Percentiles rank a stretch among this genome's conserved stretches.
phyloP scores from a whole-genome alignment of 2,113 vertebrate species.

The Pteruthius melanotis region DNA sequence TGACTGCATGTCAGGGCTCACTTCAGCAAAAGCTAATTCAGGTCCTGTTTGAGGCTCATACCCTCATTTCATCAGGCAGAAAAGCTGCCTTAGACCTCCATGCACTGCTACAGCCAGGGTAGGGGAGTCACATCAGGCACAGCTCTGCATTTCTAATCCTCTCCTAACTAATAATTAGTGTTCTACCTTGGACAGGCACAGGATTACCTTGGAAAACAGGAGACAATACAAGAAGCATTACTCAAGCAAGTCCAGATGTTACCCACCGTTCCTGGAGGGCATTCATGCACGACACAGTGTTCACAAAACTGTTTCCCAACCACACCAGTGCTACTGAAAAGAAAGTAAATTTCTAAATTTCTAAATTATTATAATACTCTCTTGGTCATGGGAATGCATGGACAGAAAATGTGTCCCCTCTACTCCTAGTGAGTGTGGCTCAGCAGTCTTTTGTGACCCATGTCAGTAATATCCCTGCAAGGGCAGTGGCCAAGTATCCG shows the following conservation, averaged over 20 bases:
- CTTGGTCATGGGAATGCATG: neutral
- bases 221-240: neutral
- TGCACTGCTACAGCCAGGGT: neutral
- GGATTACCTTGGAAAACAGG: neutral
- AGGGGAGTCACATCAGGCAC: neutral
- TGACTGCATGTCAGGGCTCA: neutral
- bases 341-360: neutral
- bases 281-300: neutral
- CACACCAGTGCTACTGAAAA: neutral
- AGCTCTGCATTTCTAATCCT: neutral
- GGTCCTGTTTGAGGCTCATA: neutral
- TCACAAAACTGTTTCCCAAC: neutral
- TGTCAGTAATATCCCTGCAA: neutral
- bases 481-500: neutral
- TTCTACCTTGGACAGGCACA: neutral
- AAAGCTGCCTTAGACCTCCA: neutral
- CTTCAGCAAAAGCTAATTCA: neutral
- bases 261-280: neutral
- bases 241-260: neutral
- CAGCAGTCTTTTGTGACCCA: neutral
- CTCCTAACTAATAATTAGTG: neutral
- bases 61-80: neutral
- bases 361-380: neutral
- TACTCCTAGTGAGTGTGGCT: neutral
- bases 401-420: neutral